Conservation (phyloP, 2,888 invertebrate genomes). For the Bhutanitis thaidina region DNA sequence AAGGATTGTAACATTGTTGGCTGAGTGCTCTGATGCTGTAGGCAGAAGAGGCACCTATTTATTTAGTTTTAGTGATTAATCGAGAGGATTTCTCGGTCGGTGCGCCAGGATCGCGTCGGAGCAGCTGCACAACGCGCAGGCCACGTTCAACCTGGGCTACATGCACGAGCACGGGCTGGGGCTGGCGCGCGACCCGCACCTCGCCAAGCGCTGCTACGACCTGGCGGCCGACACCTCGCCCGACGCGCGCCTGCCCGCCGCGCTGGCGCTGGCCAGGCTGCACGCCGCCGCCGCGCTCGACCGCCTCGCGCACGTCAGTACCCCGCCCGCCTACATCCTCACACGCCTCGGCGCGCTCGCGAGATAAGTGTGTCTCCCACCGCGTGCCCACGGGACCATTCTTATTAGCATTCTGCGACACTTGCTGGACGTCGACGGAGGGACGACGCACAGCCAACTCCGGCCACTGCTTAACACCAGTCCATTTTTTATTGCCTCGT, state of each 20-base stretch:
- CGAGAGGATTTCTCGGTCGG: too few relatives aligned
- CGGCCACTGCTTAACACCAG: too few relatives aligned
- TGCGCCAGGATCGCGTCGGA: constrained; percentile 89
- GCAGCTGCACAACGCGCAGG: constrained; percentile 97
- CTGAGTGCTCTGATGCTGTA: too few relatives aligned
- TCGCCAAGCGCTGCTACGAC: constrained; percentile 99
- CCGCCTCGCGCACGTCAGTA: constrained; percentile 27
- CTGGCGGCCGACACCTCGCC: constrained; percentile 94
- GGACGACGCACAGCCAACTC: too few relatives aligned
- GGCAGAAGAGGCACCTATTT: too few relatives aligned
- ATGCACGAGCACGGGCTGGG: constrained; percentile 99
- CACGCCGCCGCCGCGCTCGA: constrained; percentile 77
- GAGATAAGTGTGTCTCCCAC: too few relatives aligned
- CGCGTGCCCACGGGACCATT: too few relatives aligned
- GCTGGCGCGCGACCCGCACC: constrained; percentile 91
- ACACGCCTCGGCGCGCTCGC: neutral
- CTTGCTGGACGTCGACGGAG: too few relatives aligned
- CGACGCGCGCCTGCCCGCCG: constrained; percentile 96
- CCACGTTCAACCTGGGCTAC: constrained; percentile 99
- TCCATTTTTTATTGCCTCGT: too few relatives aligned
- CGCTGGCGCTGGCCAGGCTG: constrained; percentile 92
- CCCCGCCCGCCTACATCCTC: neutral
- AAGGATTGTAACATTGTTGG: too few relatives aligned
- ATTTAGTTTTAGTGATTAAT: too few relatives aligned
- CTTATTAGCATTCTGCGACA: too few relatives aligned